Evolutionary conservation across 2,113 vertebrate species (phyloP), one percentile per base, ranked within the genome.

Genomic region (Scopus umbretta): DNA sequence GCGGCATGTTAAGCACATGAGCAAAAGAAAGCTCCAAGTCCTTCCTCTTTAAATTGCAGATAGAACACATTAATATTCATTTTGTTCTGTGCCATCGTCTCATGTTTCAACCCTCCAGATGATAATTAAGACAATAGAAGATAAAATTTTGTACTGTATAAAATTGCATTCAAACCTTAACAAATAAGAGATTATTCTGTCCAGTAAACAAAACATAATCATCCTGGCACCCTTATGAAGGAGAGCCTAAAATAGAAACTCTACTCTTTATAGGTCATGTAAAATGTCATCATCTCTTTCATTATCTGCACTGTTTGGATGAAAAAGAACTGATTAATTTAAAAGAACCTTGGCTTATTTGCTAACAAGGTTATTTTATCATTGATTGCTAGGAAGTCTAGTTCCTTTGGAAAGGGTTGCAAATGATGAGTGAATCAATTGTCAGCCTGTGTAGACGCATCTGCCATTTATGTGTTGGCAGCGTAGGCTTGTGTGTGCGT

Each of bases 141-240:
- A 87, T 94, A 82, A 92, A 84, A 83, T 95, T 97, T 92, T 91
- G 45, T 80, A 68, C 94, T 89, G 62, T 87, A 79, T 86, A 53
- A 94, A 94, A 94, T 91, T 87, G 62, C 75, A 45, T 93, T 92
- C 65, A 29, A 80, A 75, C 67, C 84, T 93, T 96, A 97, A 96
- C 91, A 96, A 96, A 95, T 95, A 96, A 91, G 94, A 94, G 94
- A 96, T 97, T 96, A 95, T 97, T 94, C 74, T 88, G 92, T 96
- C 95, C 95, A 89, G 92, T 90, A 95, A 93, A 96, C 95, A 97
- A 96, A 96, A 72, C 90, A 92, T 96, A 97, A 96, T 93, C 92
- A 93, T 96, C 59, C 61, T 94, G 92, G 90, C 94, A 97, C 85
- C 96, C 86, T 94, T 92, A 87, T 0, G 58, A 95, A 89, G 74